These are phyloP conservation scores for Anniella stebbinsi DNA, from an alignment of 2,797 vertebrate genomes.

Conservation along the genomic window DNA sequence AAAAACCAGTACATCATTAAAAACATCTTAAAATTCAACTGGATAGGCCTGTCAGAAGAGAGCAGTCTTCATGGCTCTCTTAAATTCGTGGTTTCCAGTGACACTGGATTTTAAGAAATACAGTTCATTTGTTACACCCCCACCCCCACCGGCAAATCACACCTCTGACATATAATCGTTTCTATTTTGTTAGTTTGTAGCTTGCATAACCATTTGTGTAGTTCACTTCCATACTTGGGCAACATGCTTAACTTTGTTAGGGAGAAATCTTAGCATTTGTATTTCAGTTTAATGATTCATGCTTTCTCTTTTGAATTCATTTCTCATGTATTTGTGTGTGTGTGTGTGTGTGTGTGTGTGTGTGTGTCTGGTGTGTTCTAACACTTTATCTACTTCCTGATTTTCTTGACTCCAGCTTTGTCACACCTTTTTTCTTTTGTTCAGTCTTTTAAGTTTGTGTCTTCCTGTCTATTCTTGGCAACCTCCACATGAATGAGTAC, in stretches of 20 bases:
- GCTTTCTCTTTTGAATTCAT: slow-evolving; percentile 43
- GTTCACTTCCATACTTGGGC: slow-evolving; percentile 21
- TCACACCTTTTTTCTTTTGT: not conserved
- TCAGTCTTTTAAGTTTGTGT: slow-evolving; percentile 5
- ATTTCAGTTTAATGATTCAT: not conserved
- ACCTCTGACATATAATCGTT: slow-evolving; percentile 36
- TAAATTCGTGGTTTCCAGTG: not conserved
- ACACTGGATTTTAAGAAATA: not conserved
- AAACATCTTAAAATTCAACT: too few relatives aligned
- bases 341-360: not conserved
- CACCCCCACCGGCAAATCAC: slow-evolving; percentile 25
- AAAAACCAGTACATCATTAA: too few relatives aligned
- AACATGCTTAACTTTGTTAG: not conserved
- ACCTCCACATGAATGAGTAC: slow-evolving; percentile 15
- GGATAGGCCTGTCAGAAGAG: too few relatives aligned
- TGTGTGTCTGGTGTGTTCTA: not conserved
- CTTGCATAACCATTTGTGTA: slow-evolving; percentile 29
- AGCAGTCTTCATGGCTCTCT: too few relatives aligned
- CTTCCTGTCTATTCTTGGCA: slow-evolving; percentile 20
- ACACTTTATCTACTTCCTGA: slow-evolving; percentile 60
- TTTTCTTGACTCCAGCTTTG: slow-evolving; percentile 19
- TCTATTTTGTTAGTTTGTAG: slow-evolving; percentile 2
- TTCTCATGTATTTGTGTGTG: slow-evolving; percentile 39
- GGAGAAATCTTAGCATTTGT: not conserved
- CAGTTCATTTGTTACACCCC: fast-evolving